Evolutionary conservation across 2,888 invertebrate genomes (phyloP), one percentile per base, ranked within the genome.

Genomic region (Xanthia togata): DNA sequence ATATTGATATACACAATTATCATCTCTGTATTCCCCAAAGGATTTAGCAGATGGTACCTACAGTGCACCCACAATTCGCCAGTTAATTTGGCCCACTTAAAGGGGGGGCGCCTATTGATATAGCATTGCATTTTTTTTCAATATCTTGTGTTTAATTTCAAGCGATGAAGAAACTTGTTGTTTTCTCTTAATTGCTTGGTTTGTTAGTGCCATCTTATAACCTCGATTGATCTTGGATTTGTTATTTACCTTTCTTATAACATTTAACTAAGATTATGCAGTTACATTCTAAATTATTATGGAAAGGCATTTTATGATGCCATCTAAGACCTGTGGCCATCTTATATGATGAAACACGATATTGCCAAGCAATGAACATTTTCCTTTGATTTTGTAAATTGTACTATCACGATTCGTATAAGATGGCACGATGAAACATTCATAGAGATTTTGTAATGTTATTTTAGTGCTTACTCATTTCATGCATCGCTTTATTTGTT

Each of bases 401-500:
- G 85, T 77, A 83, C 79, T 87, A 84, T 88, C 87, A 88, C 88
- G 87, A 84, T 60, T 64, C 26, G 69, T 73, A 70, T 73, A 71
- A 67, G 73, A 79, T 73, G 73, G 84, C 69, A 60, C 71, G 68
- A 74, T 71, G 41, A 62, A 60, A 55, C 64, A 73, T 59, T 65
- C 53, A 78, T 31, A 60, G 38, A 62, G 14, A 64, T 79, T 70
- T 82, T 79, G 78, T 71, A 79, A 79, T 76, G 47, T 69, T 76
- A 76, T 73, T 73, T 69, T 59, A 76, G 26, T 72, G 79, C 70
- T 73, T 63, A 72, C 35, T 70, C 12, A 64, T 70, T 67, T 70
- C 12, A 26, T 55, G 23, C 12, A 69, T 76, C n/a, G 38, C 50
- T 83, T 53, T 77, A 84, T 84, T 73, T 44, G 35, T 59, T 71